These are phyloP conservation scores for Oceanodroma leucorhoa DNA, from an alignment of 2,797 vertebrate species.

Conservation along the genomic window DNA sequence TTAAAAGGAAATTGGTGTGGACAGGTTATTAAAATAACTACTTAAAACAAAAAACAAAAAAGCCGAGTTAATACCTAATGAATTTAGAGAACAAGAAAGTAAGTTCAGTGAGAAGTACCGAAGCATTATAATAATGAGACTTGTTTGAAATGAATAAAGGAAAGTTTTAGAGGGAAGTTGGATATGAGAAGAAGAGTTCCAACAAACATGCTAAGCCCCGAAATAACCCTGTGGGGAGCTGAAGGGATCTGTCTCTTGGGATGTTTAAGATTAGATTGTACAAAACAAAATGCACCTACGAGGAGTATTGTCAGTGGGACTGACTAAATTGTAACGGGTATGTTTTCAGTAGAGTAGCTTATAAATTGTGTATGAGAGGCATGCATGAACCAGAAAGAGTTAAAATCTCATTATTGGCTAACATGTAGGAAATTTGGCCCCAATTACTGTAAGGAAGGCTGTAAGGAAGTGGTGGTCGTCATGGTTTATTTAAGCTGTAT, in stretches of 20 bases:
- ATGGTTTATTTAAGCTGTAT: background rate
- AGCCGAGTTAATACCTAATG: background rate
- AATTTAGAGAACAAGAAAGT: background rate
- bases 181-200: background rate
- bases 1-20: background rate
- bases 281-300: background rate
- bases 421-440: background rate
- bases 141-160: background rate
- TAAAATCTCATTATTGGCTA: background rate
- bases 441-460: background rate
- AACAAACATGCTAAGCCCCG: background rate
- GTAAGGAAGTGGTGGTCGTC: background rate
- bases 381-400: background rate
- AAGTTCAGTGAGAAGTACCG: background rate
- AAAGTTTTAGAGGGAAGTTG: background rate
- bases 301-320: background rate
- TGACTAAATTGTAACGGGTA: fast-evolving
- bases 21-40: background rate
- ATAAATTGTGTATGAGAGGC: background rate
- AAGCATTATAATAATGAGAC: background rate
- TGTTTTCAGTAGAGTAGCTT: background rate
- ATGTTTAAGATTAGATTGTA: background rate
- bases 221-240: background rate
- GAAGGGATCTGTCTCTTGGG: background rate
- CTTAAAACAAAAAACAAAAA: background rate